phyloP scores from a whole-genome alignment of 2,113 vertebrate species.

The Macrotis lagotis region DNA sequence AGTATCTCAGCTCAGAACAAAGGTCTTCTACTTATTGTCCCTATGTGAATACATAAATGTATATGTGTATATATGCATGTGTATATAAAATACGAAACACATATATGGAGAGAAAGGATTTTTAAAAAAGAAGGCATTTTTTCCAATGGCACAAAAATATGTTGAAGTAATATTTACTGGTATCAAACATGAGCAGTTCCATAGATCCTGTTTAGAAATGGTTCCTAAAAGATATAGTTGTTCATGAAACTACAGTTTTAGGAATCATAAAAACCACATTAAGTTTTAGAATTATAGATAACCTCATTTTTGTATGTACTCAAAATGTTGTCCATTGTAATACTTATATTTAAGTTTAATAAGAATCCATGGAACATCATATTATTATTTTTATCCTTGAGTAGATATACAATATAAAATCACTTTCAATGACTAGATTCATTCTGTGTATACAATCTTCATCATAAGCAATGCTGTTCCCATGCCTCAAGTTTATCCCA shows the following conservation, averaged over 20 bases:
- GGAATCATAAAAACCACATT: not conserved
- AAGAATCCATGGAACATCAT: not conserved
- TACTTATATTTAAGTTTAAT: not conserved
- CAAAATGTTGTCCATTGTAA: not conserved
- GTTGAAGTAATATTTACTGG: not conserved
- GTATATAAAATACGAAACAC: no score
- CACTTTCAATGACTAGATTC: not conserved
- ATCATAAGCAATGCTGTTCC: slow-evolving; percentile 36
- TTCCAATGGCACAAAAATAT: not conserved
- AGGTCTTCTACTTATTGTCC: no score
- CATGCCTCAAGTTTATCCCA: slow-evolving; percentile 60
- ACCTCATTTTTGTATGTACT: not conserved
- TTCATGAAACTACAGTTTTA: not conserved
- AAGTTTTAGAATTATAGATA: not conserved
- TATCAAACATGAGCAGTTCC: not conserved
- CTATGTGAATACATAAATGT: no score
- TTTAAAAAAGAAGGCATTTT: no score
- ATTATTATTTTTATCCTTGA: not conserved
- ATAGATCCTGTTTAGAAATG: no score
- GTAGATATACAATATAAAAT: slow-evolving; percentile 37
- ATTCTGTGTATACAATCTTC: slow-evolving; percentile 49
- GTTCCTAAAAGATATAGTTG: not conserved
- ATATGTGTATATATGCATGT: no score
- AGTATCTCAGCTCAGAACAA: no score
- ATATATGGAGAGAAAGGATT: not conserved